Evolutionary conservation across 1,140 invertebrate genomes (phyloP), one percentile per base, ranked within the genome.

Genomic region (Proales similis): DNA sequence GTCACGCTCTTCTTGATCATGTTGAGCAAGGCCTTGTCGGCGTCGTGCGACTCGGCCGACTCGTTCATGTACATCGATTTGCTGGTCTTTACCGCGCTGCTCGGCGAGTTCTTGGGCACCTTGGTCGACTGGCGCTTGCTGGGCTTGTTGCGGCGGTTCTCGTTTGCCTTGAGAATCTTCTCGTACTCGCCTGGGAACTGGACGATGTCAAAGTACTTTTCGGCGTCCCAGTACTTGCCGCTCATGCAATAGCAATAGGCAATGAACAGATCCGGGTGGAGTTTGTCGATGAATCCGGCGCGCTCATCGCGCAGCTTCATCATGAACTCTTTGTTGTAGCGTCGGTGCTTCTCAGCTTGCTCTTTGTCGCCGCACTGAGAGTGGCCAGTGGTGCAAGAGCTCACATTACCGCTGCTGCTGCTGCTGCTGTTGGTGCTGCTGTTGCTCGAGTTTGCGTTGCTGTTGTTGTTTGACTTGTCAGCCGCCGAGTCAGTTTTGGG

Each of bases 241-340:
- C 3, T 42, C 51, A 57, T 57, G 27, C 51, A 57, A 26, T 57
- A 57, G 27, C 51, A 57, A 27, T 57, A 57, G 14, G 51, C 51
- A 17, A 42, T 57, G 51, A 57, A 57, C 30, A 57, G 39, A 14
- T 57, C 51, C 3, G 51, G 51, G 14, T 42, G 14, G 17, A 42
- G 39, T 4, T 57, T 57, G 14, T 57, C 51, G 2, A 57, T 57
- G 36, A 57, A 57, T 4, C 1, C 12, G 12, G 17, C 24, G 17
- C 51, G 7, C 19, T 57, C 51, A 17, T 39, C 32, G 27, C 22
- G 26, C 0, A 57, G 29, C 27, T 57, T 36, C 19, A 27, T 26
- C 29, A 57, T 29, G 45, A 57, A 57, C 29, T 57, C 51, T n/a
- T 57, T 57, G 33, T 24, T 57, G 36, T 57, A 57, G n/a, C n/a